phyloP scores from a whole-genome alignment of 2,797 vertebrate genomes.

The Pipistrellus kuhlii region DNA sequence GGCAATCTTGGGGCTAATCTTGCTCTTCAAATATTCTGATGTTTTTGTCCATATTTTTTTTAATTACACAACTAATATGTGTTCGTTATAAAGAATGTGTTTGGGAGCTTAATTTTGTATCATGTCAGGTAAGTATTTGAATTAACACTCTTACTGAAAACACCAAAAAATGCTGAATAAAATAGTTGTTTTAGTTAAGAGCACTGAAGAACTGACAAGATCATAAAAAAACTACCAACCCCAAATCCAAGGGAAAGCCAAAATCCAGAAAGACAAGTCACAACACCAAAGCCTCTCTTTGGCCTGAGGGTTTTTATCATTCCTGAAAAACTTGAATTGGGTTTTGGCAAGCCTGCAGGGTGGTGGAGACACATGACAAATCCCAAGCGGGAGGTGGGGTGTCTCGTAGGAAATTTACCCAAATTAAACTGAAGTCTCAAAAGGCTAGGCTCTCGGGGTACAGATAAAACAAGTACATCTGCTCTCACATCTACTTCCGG shows the following conservation, averaged over 20 bases:
- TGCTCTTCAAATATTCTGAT: not conserved
- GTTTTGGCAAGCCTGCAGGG: not conserved
- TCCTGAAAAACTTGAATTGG: not conserved
- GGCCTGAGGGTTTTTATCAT: not conserved
- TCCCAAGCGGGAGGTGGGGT: not conserved
- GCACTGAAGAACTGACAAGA: not conserved
- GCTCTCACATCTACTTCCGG: not conserved
- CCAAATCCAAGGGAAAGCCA: slow-evolving; percentile 37
- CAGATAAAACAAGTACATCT: not conserved
- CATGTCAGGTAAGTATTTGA: slow-evolving; percentile 10
- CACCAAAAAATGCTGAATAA: not conserved
- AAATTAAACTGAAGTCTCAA: not conserved
- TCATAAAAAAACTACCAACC: not conserved
- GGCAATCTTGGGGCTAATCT: not conserved
- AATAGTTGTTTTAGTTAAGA: not conserved
- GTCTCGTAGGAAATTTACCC: not conserved
- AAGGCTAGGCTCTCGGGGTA: not conserved
- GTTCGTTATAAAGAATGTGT: slow-evolving; percentile 19
- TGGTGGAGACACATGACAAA: not conserved
- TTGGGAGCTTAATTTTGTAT: slow-evolving; percentile 24
- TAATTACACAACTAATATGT: not conserved
- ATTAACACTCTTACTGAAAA: slow-evolving; percentile 35
- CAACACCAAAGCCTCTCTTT: not conserved
- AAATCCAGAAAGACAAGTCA: not conserved
- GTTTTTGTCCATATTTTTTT: not conserved